These are phyloP conservation scores for Holothuria scabra DNA, from an alignment of 53 echinoderm and acorn worm species.

Conservation along the genomic window DNA sequence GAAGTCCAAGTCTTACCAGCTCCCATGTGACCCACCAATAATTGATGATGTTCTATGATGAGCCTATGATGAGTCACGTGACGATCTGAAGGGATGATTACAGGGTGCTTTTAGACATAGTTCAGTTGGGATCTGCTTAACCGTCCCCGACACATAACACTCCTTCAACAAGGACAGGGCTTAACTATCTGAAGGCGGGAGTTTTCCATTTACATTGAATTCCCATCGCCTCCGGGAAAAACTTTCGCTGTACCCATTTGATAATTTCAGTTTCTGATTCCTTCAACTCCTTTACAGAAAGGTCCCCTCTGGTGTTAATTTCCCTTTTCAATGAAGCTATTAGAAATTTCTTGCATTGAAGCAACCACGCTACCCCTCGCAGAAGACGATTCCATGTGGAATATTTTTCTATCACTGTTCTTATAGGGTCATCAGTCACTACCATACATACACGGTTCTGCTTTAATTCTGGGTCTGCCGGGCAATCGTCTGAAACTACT, in stretches of 20 bases:
- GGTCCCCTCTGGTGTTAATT: neutral
- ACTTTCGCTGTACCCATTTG: too few species aligned
- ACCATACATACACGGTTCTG: too few species aligned
- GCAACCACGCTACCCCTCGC: constrained; percentile 50
- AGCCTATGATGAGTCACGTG: constrained; percentile 70
- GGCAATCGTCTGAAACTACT: too few species aligned
- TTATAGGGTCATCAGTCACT: neutral
- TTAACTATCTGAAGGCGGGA: constrained; percentile 42
- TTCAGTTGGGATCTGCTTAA: constrained; percentile 49
- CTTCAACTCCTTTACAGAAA: constrained; percentile 41
- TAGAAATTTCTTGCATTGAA: constrained; percentile 10
- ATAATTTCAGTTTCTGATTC: constrained; percentile 6
- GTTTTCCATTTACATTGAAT: neutral
- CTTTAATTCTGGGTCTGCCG: too few species aligned
- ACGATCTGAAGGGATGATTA: constrained; percentile 59
- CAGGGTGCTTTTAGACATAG: constrained; percentile 56
- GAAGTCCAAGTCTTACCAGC: constrained; percentile 64
- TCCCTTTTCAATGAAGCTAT: neutral
- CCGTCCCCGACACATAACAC: constrained; percentile 63
- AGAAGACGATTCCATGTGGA: constrained; percentile 48
- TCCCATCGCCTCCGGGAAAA: neutral
- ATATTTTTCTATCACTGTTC: constrained; percentile 33
- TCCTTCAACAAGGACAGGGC: constrained; percentile 50
- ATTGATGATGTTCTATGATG: constrained; percentile 60
- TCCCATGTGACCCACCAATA: constrained; percentile 59